Evolutionary conservation across 64 coral and sea anemone species (phyloP).

Genomic region (Orbicella faveolata): DNA sequence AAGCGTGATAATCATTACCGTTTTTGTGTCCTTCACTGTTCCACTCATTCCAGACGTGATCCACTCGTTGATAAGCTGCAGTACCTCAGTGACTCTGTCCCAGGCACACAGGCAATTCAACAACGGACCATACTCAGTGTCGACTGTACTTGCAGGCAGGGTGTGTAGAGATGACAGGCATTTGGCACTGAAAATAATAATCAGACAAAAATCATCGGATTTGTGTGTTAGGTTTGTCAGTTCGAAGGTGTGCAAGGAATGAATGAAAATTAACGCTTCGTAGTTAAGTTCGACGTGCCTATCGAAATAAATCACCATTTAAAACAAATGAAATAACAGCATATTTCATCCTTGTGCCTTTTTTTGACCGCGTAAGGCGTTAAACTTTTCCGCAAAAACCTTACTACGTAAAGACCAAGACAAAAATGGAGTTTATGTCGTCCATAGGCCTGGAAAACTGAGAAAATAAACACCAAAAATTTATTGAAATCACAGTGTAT

Average conservation of each 20-base stretch:
- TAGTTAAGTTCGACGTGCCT: too few species aligned
- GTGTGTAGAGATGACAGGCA: constrained; percentile 67
- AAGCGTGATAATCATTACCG: background rate
- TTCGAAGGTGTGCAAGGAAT: background rate
- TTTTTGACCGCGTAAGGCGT: too few species aligned
- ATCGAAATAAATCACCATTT: too few species aligned
- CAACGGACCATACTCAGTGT: constrained; percentile 82
- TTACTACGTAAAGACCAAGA: too few species aligned
- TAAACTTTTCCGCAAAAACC: too few species aligned
- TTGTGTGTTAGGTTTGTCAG: background rate
- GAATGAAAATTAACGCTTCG: too few species aligned
- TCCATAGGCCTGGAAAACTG: too few species aligned
- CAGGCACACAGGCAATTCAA: constrained; percentile 85
- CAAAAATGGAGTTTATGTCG: too few species aligned
- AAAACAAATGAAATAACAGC: too few species aligned
- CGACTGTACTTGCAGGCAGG: constrained; percentile 42
- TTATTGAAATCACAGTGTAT: too few species aligned
- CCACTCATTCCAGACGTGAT: background rate
- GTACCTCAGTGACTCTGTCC: constrained; percentile 65
- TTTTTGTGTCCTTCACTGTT: background rate
- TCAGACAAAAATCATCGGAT: background rate
- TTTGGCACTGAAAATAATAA: constrained; percentile 49
- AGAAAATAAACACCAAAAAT: too few species aligned
- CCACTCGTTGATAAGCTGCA: constrained; percentile 59
- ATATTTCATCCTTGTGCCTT: too few species aligned